Conservation (phyloP, 2,888 invertebrate genomes). For the Meandrusa payeni region DNA sequence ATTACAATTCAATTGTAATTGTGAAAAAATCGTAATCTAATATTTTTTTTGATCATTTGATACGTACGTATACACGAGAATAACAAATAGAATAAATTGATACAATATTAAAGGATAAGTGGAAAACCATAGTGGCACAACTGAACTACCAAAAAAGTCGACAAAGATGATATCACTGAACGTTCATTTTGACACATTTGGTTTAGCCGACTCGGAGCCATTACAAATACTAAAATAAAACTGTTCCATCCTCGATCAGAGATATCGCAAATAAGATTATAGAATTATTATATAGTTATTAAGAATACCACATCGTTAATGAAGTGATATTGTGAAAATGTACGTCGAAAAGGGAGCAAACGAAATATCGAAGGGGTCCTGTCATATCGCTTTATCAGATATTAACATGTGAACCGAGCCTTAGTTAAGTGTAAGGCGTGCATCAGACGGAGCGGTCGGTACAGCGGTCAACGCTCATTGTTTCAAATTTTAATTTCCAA, state of each 20-base stretch:
- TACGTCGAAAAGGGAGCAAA: background rate
- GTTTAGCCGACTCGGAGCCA: too few species aligned
- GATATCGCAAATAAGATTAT: background rate
- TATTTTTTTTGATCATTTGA: too few species aligned
- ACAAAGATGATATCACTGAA: too few species aligned
- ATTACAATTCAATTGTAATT: too few species aligned
- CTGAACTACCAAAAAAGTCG: too few species aligned
- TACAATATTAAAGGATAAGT: too few species aligned
- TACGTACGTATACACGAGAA: too few species aligned
- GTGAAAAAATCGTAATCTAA: too few species aligned
- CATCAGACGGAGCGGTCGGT: constrained; percentile 37
- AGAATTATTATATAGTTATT: background rate
- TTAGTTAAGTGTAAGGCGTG: constrained; percentile 42
- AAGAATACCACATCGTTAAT: background rate
- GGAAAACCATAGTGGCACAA: too few species aligned
- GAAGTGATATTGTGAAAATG: background rate
- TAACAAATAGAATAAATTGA: too few species aligned
- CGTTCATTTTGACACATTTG: too few species aligned
- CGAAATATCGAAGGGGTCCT: constrained; percentile 1
- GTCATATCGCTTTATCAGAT: constrained; percentile 15
- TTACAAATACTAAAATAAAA: background rate
- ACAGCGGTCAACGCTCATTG: constrained; percentile 47
- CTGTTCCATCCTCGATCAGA: background rate
- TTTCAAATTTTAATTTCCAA: constrained; percentile 59
- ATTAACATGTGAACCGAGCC: constrained; percentile 11